A percentile compares a stretch with the other conserved stretches of the same genome.
Evolutionary conservation across 1,140 invertebrate species (phyloP).

Genomic region (Macrobrachium rosenbergii): DNA sequence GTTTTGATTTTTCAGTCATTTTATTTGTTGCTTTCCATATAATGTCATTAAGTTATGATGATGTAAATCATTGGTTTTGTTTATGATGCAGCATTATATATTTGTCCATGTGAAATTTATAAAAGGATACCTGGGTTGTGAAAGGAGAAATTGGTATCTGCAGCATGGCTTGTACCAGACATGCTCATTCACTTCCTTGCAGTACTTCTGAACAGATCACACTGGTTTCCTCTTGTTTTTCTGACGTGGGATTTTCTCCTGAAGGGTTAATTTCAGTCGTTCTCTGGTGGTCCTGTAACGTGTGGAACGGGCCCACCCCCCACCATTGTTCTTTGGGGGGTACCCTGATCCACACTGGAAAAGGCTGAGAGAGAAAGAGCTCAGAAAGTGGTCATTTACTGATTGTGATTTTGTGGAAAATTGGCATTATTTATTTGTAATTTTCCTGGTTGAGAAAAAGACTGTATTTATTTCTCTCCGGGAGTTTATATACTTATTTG

Average conservation of each 20-base stretch:
- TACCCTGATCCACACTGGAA: constrained; percentile 56
- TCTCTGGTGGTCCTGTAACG: constrained; percentile 44
- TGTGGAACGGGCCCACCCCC: constrained; percentile 60
- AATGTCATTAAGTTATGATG: too few species aligned
- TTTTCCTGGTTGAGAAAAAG: too few species aligned
- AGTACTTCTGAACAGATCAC: background rate
- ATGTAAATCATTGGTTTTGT: too few species aligned
- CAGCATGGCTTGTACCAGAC: background rate
- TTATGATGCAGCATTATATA: background rate
- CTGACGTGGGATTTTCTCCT: background rate
- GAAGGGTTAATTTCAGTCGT: too few species aligned
- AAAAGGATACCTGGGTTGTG: background rate
- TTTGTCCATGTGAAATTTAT: background rate
- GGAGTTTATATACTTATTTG: too few species aligned
- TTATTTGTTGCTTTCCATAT: too few species aligned
- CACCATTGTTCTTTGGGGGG: constrained; percentile 38
- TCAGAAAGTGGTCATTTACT: background rate
- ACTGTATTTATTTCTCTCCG: too few species aligned
- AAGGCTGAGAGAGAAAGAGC: background rate
- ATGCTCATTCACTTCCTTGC: constrained; percentile 36
- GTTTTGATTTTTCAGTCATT: too few species aligned
- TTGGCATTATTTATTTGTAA: background rate
- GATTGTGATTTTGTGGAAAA: background rate
- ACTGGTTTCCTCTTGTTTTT: background rate
- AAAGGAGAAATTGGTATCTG: background rate